Base-by-base conservation (phyloP, 2,888 invertebrate species). In the Lamellibrachia columna region DNA sequence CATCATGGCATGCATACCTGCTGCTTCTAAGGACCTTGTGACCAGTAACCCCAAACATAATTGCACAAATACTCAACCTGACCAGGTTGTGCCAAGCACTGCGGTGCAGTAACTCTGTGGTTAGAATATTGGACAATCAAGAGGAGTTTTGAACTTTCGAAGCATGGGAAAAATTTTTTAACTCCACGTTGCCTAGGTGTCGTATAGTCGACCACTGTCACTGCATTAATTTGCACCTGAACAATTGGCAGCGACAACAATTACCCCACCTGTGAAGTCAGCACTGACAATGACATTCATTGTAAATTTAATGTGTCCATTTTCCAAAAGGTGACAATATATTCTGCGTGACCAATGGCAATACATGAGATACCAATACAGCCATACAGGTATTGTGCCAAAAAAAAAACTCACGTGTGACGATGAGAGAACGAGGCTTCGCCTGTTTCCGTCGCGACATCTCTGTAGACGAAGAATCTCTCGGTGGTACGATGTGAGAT, bases 341-440 rank as follows among this genome's bases (percentile, higher is more conserved):
- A n/a, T 75, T 75, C 75, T 40, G 40, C 40, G 40, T 40, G 40
- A 40, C 40, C 40, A 40, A 40, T 40, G 40, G 40, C 40, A 40
- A 40, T 40, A 40, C 40, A 40, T 40, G 40, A n/a, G 75, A 75
- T 22, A 75, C 75, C 75, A 22, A 3, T 75, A 22, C 75, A 75
- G 58, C 11, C 15, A 58, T 6, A 15, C 11, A 6, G 15, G 6
- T 22, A 75, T 75, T 75, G 6, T 75, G 15, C 75, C 75, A 3
- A 75, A n/a, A 40, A 40, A 40, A 40, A 22, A 75, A 75, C 75
- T 75, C 22, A 75, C 75, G 75, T 75, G 75, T n/a, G 22, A 75
- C 75, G 75, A 75, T n/a, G 75, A 75, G 75, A 75, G 75, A 75
- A n/a, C 75, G 75, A 2, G 75, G 75, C 75, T 75, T 75, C 75